Evolutionary conservation across 1,140 invertebrate genomes (phyloP).

Genomic region (Wiebesia pumilae): DNA sequence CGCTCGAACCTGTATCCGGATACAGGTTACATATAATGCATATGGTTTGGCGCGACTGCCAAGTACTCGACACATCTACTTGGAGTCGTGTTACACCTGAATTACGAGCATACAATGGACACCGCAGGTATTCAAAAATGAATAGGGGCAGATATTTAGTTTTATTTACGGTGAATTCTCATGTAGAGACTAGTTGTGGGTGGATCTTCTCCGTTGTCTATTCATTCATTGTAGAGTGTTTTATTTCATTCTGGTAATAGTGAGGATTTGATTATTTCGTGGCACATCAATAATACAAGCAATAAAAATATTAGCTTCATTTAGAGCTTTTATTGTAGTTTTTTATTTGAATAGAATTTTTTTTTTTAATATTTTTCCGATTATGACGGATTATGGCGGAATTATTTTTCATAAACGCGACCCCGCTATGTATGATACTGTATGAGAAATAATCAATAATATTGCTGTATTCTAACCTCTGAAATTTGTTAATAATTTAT

Average conservation of each 20-base stretch:
- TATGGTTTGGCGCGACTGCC: not conserved
- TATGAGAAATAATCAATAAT: too few relatives aligned
- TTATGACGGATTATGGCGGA: too few relatives aligned
- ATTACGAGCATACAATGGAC: not conserved
- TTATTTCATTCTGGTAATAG: not conserved
- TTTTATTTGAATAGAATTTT: too few relatives aligned
- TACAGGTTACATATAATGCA: not conserved
- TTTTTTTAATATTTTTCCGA: too few relatives aligned
- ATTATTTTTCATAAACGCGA: too few relatives aligned
- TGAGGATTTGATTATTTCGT: not conserved
- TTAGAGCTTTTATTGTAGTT: not conserved
- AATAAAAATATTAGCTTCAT: too few relatives aligned
- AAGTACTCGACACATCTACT: conserved; percentile 24
- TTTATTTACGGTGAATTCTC: not conserved
- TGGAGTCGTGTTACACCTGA: conserved; percentile 27
- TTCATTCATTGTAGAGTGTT: not conserved
- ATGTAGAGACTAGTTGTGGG: not conserved
- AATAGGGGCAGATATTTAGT: not conserved
- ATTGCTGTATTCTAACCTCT: too few relatives aligned
- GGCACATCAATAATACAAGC: not conserved
- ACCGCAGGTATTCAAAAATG: not conserved
- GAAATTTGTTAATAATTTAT: too few relatives aligned
- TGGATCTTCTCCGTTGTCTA: not conserved
- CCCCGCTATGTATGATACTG: too few relatives aligned
- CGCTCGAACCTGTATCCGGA: not conserved